Evolutionary conservation across 2,113 vertebrate genomes (phyloP).

Genomic region (Micronisus gabar): DNA sequence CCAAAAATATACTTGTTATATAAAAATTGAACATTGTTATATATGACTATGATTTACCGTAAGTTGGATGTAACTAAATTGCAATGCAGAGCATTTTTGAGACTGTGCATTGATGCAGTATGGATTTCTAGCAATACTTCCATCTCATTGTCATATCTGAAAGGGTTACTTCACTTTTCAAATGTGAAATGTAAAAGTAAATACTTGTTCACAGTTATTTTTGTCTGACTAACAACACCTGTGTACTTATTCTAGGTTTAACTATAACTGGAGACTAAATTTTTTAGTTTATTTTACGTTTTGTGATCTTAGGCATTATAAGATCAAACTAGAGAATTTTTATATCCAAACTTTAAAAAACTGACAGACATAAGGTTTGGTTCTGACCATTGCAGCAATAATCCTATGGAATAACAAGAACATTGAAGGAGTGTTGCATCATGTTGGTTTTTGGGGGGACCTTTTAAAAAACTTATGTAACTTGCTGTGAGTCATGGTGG

Average conservation of each 20-base stretch:
- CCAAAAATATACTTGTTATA: background rate
- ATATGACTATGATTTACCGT: background rate
- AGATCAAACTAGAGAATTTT: background rate
- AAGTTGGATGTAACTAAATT: no score
- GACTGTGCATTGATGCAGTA: rapidly evolving
- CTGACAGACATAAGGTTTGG: background rate
- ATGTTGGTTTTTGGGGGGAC: background rate
- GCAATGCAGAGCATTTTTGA: background rate
- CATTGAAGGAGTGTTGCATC: background rate
- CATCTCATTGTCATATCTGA: background rate
- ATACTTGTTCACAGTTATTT: background rate
- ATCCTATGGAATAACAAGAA: background rate
- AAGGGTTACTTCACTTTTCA: background rate
- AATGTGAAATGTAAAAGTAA: background rate
- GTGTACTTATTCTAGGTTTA: background rate
- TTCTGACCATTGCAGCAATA: background rate
- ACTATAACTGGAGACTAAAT: background rate
- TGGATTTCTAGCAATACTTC: background rate
- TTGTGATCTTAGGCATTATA: background rate
- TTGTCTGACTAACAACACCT: background rate
- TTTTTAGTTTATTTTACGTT: background rate
- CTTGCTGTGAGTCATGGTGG: background rate
- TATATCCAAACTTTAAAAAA: background rate
- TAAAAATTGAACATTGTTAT: background rate
- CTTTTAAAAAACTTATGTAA: background rate